Percentiles rank a stretch among this genome's conserved stretches.
Evolutionary conservation across 1,140 invertebrate species (phyloP).

Genomic region (Pantala flavescens): DNA sequence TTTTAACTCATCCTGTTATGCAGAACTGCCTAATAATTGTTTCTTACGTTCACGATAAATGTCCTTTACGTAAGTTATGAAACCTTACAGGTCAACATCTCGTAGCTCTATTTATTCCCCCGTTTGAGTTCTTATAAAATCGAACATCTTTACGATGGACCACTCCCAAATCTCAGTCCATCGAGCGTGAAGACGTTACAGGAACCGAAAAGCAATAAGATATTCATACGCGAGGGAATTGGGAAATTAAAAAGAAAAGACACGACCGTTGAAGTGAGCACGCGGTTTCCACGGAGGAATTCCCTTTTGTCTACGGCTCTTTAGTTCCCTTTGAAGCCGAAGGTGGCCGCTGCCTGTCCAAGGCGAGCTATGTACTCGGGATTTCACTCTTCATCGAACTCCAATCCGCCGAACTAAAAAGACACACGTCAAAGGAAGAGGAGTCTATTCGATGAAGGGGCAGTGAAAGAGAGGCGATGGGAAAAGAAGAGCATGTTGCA

Average conservation of each 20-base stretch:
- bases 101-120: too few species aligned
- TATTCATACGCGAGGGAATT: not conserved
- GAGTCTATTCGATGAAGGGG: not conserved
- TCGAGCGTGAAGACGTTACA: not conserved
- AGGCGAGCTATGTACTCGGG: not conserved
- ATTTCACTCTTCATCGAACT: conserved; percentile 7
- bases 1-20: too few species aligned
- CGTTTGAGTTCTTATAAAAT: too few species aligned
- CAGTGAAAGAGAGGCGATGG: too few species aligned
- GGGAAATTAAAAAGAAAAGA: not conserved
- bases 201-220: not conserved
- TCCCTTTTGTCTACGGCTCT: not conserved
- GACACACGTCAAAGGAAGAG: not conserved
- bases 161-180: not conserved
- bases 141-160: too few species aligned
- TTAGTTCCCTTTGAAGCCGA: not conserved
- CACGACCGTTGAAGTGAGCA: not conserved
- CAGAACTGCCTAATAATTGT: too few species aligned
- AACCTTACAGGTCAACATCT: too few species aligned
- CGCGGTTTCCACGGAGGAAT: not conserved
- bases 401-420: not conserved
- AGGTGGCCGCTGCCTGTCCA: not conserved
- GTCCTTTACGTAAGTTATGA: too few species aligned
- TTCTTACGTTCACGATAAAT: too few species aligned
- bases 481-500: too few species aligned